Percentiles rank a stretch among this genome's conserved stretches.
Evolutionary conservation across 2,888 invertebrate species (phyloP).

Genomic region (Tupiocoris notatus): DNA sequence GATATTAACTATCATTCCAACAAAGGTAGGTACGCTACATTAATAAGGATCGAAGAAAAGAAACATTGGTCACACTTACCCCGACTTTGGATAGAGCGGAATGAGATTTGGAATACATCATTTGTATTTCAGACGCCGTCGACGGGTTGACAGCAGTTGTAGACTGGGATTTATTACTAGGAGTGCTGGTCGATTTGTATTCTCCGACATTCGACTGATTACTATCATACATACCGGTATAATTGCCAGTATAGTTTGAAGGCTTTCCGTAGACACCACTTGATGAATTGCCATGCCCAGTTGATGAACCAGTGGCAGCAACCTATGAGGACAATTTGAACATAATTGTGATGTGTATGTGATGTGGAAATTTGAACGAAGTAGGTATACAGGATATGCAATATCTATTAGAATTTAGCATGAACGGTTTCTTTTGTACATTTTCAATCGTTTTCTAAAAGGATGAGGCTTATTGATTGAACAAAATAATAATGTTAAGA

Average conservation of each 20-base stretch:
- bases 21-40: too few relatives aligned
- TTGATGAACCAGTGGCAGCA: slow-evolving; percentile 70
- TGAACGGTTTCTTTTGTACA: too few relatives aligned
- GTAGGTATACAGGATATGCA: too few relatives aligned
- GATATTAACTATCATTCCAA: too few relatives aligned
- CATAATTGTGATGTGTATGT: too few relatives aligned
- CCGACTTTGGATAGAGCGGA: slow-evolving; percentile 87
- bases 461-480: too few relatives aligned
- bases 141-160: slow-evolving; percentile 43
- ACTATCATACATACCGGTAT: slow-evolving; percentile 55
- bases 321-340: slow-evolving; percentile 56
- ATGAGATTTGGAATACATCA: slow-evolving; percentile 83
- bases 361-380: too few relatives aligned
- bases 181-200: slow-evolving; percentile 43
- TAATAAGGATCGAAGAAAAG: too few relatives aligned
- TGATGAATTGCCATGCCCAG: slow-evolving; percentile 61
- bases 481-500: too few relatives aligned
- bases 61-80: background rate
- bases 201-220: slow-evolving; percentile 37
- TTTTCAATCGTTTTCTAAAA: too few relatives aligned
- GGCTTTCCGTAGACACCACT: slow-evolving; percentile 58
- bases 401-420: too few relatives aligned
- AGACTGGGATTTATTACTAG: slow-evolving; percentile 38
- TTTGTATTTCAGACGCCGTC: slow-evolving; percentile 43
- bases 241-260: slow-evolving; percentile 65